Evolutionary conservation across 2,797 vertebrate species (phyloP), one percentile per base, ranked within the genome.

Genomic region (Sylvilagus floridanus): DNA sequence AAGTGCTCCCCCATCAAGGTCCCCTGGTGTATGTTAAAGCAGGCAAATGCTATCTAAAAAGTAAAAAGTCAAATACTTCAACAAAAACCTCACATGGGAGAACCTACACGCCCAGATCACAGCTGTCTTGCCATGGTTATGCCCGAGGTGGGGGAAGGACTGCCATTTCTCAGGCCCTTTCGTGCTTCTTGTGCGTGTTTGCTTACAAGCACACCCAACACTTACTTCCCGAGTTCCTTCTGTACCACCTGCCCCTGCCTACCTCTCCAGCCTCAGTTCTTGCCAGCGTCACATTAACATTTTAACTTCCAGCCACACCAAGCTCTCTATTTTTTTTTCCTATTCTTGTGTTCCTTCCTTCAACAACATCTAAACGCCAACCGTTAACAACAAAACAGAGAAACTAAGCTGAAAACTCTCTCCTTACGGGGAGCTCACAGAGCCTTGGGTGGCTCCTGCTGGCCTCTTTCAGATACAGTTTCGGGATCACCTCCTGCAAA

Each of bases 21-120:
- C 42, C 42, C 8, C 7, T 47, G 8, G 42, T 47, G 0, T 47
- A 47, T 9, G 7, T 77, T 91, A 77, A 60, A 91, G 17, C 28
- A 72, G 22, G 32, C 75, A 85, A 83, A 77, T n/a, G 4, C 63
- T 84, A 6, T 71, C 9, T 76, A 84, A 30, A 60, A 75, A 71
- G 26, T 84, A 73, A 76, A 75, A 88, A 50, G 76, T 75, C 10
- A 87, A 92, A 78, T 78, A 90, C 57, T 85, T 91, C 42, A 62
- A 72, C 66, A 86, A 30, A 88, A 66, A 90, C 57, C 47, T 84
- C 76, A 76, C 28, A 77, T n/a, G 26, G 54, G 69, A 75, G 22
- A 62, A 76, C 14, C 50, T 92, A 78, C 7, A 63, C 30, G 83
- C 37, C 9, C 24, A 84, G 37, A 79, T 76, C 47, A 82, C 24